Conservation (phyloP, 2,888 invertebrate genomes). For the Rhingia campestris region DNA sequence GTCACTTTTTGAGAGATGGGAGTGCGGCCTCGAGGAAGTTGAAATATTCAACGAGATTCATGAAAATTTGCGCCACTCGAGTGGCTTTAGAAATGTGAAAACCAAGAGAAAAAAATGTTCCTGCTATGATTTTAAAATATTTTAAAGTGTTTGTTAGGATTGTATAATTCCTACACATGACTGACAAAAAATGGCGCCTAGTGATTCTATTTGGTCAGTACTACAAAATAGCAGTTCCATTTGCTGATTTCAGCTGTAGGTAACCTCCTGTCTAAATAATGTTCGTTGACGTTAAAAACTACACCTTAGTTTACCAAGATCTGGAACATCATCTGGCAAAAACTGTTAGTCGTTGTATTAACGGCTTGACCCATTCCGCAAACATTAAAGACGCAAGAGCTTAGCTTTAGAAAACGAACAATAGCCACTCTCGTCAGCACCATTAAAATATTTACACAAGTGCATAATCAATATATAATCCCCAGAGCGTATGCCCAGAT, state of each 20-base stretch:
- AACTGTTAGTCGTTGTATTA: too few species aligned
- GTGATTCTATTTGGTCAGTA: too few species aligned
- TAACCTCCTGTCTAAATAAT: background rate
- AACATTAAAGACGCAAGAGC: background rate
- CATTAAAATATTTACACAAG: background rate
- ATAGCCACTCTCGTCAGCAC: too few species aligned
- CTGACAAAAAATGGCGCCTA: too few species aligned
- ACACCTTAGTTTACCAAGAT: background rate
- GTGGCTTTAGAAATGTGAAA: too few species aligned
- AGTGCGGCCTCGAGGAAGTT: background rate
- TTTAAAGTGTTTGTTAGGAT: too few species aligned
- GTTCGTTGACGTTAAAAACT: constrained; percentile 16
- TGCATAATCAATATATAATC: background rate
- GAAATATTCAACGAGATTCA: background rate
- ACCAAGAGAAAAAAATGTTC: too few species aligned
- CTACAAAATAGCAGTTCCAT: background rate
- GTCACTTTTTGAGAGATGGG: constrained; percentile 3
- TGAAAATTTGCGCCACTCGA: too few species aligned
- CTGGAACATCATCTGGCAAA: background rate
- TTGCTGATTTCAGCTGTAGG: background rate
- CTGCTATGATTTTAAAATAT: too few species aligned
- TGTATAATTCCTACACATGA: too few species aligned
- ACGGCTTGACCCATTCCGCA: background rate
- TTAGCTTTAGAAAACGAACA: too few species aligned
- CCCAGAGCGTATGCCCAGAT: background rate